These are phyloP conservation scores for Mythimna ferrago DNA, from an alignment of 2,888 invertebrate species.

Conservation along the genomic window DNA sequence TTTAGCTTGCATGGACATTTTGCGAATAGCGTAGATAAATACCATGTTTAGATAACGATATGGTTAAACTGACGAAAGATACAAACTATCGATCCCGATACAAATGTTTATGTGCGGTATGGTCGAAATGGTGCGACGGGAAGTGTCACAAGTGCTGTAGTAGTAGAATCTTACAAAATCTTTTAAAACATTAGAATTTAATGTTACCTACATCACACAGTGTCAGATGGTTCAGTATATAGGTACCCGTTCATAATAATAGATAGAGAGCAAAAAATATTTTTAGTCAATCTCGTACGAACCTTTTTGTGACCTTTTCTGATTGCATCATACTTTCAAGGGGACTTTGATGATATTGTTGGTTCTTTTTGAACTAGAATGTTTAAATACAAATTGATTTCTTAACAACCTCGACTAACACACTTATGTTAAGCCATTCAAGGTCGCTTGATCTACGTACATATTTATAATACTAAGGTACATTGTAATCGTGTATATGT, in stretches of 20 bases:
- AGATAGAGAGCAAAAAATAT: conserved; percentile 38
- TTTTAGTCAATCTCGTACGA: conserved; percentile 4
- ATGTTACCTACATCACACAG: background rate
- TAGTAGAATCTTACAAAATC: background rate
- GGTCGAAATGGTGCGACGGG: background rate
- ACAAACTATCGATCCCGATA: background rate
- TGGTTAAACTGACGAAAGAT: background rate
- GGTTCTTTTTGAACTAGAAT: conserved; percentile 20
- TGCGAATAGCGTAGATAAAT: conserved; percentile 18
- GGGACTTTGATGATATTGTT: conserved; percentile 12
- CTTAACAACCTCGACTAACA: conserved; percentile 43
- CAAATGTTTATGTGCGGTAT: background rate
- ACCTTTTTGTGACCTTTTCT: conserved; percentile 19
- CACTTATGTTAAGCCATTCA: conserved; percentile 24
- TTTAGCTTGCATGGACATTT: conserved; percentile 1
- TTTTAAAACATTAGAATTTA: conserved; percentile 9
- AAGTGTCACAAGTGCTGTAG: background rate
- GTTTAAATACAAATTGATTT: conserved; percentile 27
- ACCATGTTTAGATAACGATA: conserved; percentile 15
- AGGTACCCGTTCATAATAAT: background rate
- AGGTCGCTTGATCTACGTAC: conserved; percentile 34
- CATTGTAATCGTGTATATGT: conserved; percentile 16
- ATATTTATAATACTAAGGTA: conserved; percentile 14
- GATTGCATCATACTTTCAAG: conserved; percentile 10
- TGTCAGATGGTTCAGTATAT: background rate